A percentile compares a stretch with the other conserved stretches of the same genome.
Conservation (phyloP, 2,113 vertebrate genomes). For the Butorides virescens region DNA sequence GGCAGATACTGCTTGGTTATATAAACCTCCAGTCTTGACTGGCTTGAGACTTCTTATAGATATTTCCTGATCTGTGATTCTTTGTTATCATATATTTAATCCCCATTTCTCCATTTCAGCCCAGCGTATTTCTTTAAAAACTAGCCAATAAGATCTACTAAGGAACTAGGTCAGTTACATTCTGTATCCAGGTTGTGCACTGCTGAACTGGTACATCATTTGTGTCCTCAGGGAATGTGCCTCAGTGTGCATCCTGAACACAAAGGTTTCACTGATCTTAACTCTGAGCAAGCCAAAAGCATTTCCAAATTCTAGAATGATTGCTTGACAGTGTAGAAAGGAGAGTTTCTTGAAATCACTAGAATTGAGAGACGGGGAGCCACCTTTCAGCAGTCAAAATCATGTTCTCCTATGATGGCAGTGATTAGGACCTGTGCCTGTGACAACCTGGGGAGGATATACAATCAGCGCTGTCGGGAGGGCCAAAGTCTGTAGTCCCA, state of each 20-base stretch:
- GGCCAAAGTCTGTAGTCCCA: neutral
- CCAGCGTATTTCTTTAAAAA: neutral
- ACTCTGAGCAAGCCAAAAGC: neutral
- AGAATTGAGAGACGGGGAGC: neutral
- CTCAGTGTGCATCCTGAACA: neutral
- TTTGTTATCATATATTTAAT: neutral
- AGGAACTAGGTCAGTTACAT: neutral
- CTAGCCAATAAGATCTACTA: neutral
- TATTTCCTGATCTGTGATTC: neutral
- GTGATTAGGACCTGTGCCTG: neutral
- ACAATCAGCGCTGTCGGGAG: neutral
- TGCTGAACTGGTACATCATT: neutral
- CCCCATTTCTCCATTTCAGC: neutral
- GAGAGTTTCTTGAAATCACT: neutral
- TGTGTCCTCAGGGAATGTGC: neutral
- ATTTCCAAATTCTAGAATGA: neutral
- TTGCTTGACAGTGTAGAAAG: neutral
- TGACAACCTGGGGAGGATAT: neutral
- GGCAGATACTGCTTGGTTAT: neutral
- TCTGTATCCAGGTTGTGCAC: neutral
- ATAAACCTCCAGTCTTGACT: neutral
- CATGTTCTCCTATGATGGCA: neutral
- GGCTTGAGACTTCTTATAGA: neutral
- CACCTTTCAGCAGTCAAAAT: neutral
- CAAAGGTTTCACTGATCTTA: neutral